Base-by-base conservation (phyloP, 2,113 vertebrate species). In the Suncus etruscus region DNA sequence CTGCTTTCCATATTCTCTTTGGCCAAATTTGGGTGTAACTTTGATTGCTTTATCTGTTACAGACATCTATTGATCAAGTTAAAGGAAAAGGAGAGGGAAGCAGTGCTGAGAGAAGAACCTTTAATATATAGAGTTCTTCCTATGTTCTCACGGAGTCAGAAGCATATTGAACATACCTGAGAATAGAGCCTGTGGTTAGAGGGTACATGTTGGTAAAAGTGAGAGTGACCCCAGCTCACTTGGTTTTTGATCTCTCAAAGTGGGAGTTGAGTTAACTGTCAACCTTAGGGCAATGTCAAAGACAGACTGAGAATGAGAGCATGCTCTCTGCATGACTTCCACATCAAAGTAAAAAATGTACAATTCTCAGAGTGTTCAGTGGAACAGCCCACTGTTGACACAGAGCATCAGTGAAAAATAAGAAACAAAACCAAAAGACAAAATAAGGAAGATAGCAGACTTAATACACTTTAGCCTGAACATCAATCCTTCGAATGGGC, bases 361-460 rank as follows among this genome's bases (percentile, higher is more conserved):
- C 51, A 0, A 10, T 24, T 87, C 51, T 75, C 65, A 84, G 81
- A 22, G 80, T 80, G 70, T 88, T 32, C 84, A 73, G 77, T 75
- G 39, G 50, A 31, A 81, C 90, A 73, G 83, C 39, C 65, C 15
- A 2, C 79, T 95, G 85, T 93, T 91, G 73, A 92, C 69, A 91
- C 51, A 25, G 16, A 82, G 66, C 68, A 77, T 74, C 47, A 39
- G 79, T 7, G 66, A 11, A 15, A 9, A 24, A 16, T 31, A 22
- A 8, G 54, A 73, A 16, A 25, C 11, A n/a, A 51, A 48, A 22
- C 73, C 45, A 11, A 24, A 15, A 47, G 11, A 47, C 73, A 25
- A 47, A 63, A 29, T 2, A 2, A 9, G n/a, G 11, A 1, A 3
- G 3, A 63, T 50, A 1, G 15, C 18, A 22, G 20, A 90, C 25